Conservation (phyloP, 92 coral and sea anemone species). For the Parazoanthus atlanticus region DNA sequence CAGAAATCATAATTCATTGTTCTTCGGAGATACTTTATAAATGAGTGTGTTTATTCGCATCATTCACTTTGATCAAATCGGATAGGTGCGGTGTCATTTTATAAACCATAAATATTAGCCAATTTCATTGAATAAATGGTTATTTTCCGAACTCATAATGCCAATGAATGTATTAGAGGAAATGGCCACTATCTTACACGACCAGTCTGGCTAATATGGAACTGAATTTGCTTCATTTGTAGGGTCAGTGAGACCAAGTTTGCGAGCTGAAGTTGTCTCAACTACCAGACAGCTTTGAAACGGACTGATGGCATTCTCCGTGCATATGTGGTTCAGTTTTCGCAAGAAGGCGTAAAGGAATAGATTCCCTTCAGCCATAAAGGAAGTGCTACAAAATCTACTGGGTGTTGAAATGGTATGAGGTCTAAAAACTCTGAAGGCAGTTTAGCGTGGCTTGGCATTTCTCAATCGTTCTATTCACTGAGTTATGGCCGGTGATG, state of each 20-base stretch:
- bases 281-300: conserved; percentile 22
- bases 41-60: conserved; percentile 1
- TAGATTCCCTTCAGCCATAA: conserved; percentile 6
- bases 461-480: conserved; percentile 19
- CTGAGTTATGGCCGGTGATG: conserved; percentile 43
- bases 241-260: conserved; percentile 19
- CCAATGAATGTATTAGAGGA: conserved; percentile 2
- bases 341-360: conserved; percentile 13
- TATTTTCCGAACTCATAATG: neutral
- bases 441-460: conserved; percentile 22
- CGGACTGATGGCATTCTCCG: conserved; percentile 31
- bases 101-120: conserved; percentile 21
- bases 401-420: conserved; percentile 44
- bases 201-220: neutral
- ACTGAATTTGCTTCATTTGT: conserved; percentile 11
- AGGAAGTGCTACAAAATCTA: conserved; percentile 28
- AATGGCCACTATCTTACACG: neutral
- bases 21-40: neutral
- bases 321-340: conserved; percentile 2
- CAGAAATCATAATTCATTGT: neutral
- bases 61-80: conserved; percentile 7
- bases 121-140: conserved; percentile 25
- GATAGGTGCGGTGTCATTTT: conserved; percentile 38
- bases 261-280: conserved; percentile 43
- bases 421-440: conserved; percentile 38